Base-by-base conservation (phyloP, 2,797 vertebrate species). In the Chiropotes sagulatus region DNA sequence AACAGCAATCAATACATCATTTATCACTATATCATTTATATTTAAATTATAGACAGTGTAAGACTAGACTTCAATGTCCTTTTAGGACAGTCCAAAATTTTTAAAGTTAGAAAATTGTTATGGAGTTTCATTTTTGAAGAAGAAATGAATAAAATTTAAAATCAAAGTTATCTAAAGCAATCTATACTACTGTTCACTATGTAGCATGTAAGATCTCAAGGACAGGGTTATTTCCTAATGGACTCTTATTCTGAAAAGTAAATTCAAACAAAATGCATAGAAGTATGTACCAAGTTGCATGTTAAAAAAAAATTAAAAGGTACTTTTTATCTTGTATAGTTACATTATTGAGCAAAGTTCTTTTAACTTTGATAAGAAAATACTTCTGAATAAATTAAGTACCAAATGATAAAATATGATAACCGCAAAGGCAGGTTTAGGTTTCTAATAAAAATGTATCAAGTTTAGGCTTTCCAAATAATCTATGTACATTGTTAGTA, bases 61-160 rank as follows among this genome's bases (percentile, higher is more conserved):
- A 85, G n/a, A 91, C 85, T 41, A 90, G 88, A 84, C 14, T 44
- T 0, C 13, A 52, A 90, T 2, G 0, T 81, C 9, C 9, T 93
- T 78, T 97, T 57, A 81, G 57, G 24, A 48, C 9, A 81, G 5
- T 33, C 5, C 19, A 81, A 91, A 92, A 4, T 46, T 73, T 73
- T 84, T 30, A 95, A 41, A 9, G n/a, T 17, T 75, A 80, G 61
- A 80, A 92, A 75, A 88, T 9, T 48, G 5, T 72, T 41, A 86
- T 13, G 83, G 54, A 94, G 84, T 64, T 8, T 88, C 26, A n/a
- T 95, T 94, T 52, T 84, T 96, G 14, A 96, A 89, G 26, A 11
- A 28, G 22, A 94, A 94, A 58, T 3, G 2, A 12, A 54, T 86
- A n/a, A 81, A 82, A 70, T 88, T 54, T 57, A 41, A 75, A 90